phyloP scores from a whole-genome alignment of 2,888 invertebrate species.

The Trissolcus brochymenae region DNA sequence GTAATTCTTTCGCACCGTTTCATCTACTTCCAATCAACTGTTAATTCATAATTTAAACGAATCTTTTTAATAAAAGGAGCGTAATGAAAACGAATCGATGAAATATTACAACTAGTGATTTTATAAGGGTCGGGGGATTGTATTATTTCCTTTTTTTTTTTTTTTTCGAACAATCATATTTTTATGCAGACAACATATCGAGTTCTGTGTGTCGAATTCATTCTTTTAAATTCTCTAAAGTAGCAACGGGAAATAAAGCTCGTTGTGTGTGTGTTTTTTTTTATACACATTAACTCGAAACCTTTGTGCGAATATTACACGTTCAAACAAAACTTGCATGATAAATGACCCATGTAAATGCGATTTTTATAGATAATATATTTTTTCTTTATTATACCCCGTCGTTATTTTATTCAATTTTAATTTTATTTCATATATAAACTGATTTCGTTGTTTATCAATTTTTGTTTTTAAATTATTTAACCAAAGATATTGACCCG shows the following conservation, averaged over 20 bases:
- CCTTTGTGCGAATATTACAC: constrained; percentile 23
- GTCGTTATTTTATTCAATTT: too few relatives aligned
- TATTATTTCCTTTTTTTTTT: too few relatives aligned
- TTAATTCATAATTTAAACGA: too few relatives aligned
- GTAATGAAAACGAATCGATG: too few relatives aligned
- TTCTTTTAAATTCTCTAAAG: constrained; percentile 30
- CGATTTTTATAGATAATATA: constrained; percentile 7
- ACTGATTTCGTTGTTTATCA: too few relatives aligned
- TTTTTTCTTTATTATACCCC: too few relatives aligned
- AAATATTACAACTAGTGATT: too few relatives aligned
- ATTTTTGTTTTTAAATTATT: background rate
- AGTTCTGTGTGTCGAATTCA: constrained; percentile 19
- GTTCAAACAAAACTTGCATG: constrained; percentile 14
- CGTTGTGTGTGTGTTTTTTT: constrained; percentile 4
- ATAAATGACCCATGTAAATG: constrained; percentile 16
- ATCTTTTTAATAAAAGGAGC: too few relatives aligned
- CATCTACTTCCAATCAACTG: too few relatives aligned
- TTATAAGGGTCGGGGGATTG: too few relatives aligned
- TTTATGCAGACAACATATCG: constrained; percentile 13
- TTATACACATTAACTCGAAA: constrained; percentile 23
- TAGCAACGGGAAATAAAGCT: background rate
- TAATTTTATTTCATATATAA: too few relatives aligned
- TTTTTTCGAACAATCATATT: background rate
- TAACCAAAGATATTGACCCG: constrained; percentile 1
- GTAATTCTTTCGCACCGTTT: too few relatives aligned